Conservation (phyloP, 2,888 invertebrate species). For the Nephrotoma guestfalica region DNA sequence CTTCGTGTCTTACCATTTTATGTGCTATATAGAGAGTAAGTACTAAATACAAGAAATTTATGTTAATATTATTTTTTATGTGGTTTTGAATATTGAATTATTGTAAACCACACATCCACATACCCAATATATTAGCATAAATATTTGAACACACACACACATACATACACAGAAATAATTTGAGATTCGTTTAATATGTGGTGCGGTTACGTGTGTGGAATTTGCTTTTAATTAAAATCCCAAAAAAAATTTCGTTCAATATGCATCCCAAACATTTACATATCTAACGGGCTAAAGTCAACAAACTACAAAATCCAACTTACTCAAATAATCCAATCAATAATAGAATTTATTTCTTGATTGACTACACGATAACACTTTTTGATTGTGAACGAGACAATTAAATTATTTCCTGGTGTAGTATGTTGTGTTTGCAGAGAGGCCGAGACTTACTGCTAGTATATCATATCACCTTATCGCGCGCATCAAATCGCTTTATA, state of each 20-base stretch:
- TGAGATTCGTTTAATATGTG: neutral
- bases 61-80: neutral
- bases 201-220: neutral
- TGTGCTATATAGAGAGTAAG: neutral
- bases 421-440: neutral
- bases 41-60: neutral
- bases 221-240: neutral
- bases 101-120: neutral
- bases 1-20: neutral
- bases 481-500: neutral
- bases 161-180: neutral
- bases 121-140: neutral
- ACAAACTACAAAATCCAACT: neutral
- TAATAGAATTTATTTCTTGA: neutral
- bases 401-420: neutral
- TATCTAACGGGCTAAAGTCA: neutral
- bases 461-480: neutral
- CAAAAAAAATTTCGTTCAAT: neutral
- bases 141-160: neutral
- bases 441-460: neutral
- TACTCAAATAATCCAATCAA: neutral
- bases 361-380: neutral
- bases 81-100: neutral
- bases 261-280: neutral
- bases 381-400: neutral